Evolutionary conservation across 1,140 invertebrate species (phyloP), one percentile per base, ranked within the genome.

Genomic region (Drosophila paulistorum): DNA sequence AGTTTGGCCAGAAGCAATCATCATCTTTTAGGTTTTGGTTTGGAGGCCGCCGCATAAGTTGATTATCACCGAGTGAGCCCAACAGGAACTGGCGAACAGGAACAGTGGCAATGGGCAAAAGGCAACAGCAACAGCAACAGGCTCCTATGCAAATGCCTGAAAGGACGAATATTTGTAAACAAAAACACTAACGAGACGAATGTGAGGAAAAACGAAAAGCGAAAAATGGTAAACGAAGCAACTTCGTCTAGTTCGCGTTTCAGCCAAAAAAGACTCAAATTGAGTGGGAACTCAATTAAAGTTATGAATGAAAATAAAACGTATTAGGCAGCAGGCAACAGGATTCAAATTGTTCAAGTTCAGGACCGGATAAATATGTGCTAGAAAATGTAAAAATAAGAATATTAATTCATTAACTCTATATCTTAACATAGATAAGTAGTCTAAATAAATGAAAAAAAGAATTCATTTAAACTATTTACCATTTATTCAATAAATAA

Each of bases 1-100:
- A 42, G 41, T 37, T 59, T 35, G 64, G 30, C 45, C n/a, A 93
- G 17, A 23, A 51, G n/a, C 45, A 51, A 51, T 51, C 45, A 23
- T 51, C 9, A 51, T 51, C 45, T 23, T 51, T 51, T 51, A 23
- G 45, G 45, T 51, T 51, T 51, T 51, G 10, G 45, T 17, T 51
- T 51, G 10, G 17, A 51, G 45, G 45, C 9, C 17, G 45, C 17
- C 17, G 17, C 45, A 51, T 51, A 51, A 51, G 45, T 51, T 51
- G 45, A 51, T 51, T 51, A 51, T 51, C 45, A 51, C 45, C 45
- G 20, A 51, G 45, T 51, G 23, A 51, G 20, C 45, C 17, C 9
- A 51, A 51, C 45, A 51, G 45, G 10, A 23, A 51, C 17, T 51
- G 45, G 9, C 45, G 30, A 30, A 17, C n/a, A 7, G 26, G 26